Base-by-base conservation (phyloP, 2,888 invertebrate genomes). In the Caenorhabditis sulstoni region DNA sequence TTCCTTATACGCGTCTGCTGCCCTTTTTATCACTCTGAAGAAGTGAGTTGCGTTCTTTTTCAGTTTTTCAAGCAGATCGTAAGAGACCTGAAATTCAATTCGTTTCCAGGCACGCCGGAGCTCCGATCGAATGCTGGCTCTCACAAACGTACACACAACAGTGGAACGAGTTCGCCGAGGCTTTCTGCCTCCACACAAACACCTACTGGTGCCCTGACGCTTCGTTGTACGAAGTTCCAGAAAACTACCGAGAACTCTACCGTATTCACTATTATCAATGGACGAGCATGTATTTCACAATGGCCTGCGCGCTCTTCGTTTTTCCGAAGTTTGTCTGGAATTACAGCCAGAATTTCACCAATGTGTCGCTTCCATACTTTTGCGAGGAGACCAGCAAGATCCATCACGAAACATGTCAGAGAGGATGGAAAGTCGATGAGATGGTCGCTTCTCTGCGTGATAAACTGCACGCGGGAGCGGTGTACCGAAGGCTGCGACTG, bases 131-230 rank as follows among this genome's bases (percentile, higher is more conserved):
- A 73, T 86, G 87, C 52, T 87, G 86, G 86, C 81, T 87, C 8
- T 87, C 87, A 3, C 85, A 87, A 18, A 84, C 87, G 58, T 86
- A 79, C 58, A 82, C 85, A 9, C 83, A 84, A 11, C 70, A 83
- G 5, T 86, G 86, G 86, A 87, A 82, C 58, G 84, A 86, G 49
- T 86, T 87, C 58, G 79, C 85, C 8, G 86, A 86, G 62, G 84
- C 84, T 41, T 66, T 45, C 22, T 66, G 66, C 20, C 55, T 66
- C 35, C 16, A 55, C 12, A 66, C 45, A 41, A 45, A 87, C 76
- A 86, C 86, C 39, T 87, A 86, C 76, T 87, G 82, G 65, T 70
- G 86, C 18, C 74, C 84, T n/a, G 71, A 79, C 39, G 80, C 85
- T 14, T 35, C 16, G 3, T 35, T 39, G n/a, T 5, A 9, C 16